A percentile compares a stretch with the other conserved stretches of the same genome.
These are phyloP conservation scores for Anguilla pacifica DNA, from an alignment of 2,797 vertebrate species.

Conservation along the genomic window DNA sequence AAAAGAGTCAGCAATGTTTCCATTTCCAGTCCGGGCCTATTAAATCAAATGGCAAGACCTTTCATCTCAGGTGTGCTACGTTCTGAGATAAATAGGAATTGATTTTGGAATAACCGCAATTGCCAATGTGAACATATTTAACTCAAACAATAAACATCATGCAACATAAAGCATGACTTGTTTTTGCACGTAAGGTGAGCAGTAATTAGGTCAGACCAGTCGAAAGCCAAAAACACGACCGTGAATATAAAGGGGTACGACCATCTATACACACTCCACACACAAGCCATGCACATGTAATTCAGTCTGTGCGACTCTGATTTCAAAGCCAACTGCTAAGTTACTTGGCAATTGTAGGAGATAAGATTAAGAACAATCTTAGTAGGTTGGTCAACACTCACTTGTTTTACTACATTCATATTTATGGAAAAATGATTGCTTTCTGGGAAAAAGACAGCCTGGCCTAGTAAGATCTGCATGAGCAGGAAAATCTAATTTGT, in stretches of 20 bases:
- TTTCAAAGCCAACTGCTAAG: neutral
- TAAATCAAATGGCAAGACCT: neutral
- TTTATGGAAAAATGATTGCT: neutral
- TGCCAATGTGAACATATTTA: neutral
- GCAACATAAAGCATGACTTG: neutral
- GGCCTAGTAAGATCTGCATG: neutral
- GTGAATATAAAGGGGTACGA: neutral
- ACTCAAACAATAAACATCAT: neutral
- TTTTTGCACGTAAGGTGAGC: neutral
- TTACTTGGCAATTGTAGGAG: neutral
- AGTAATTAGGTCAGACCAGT: neutral
- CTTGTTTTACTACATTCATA: neutral
- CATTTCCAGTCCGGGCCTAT: neutral
- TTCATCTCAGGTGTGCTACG: neutral
- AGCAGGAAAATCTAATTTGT: neutral
- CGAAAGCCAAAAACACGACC: neutral
- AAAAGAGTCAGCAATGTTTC: neutral
- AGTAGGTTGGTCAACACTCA: neutral
- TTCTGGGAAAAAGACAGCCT: neutral
- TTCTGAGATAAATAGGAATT: neutral
- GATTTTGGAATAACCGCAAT: neutral
- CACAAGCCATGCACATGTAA: neutral
- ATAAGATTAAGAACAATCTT: neutral
- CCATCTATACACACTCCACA: neutral
- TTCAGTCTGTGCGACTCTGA: neutral